These are phyloP conservation scores for Malachius bipustulatus DNA, from an alignment of 2,888 invertebrate species.

Conservation along the genomic window DNA sequence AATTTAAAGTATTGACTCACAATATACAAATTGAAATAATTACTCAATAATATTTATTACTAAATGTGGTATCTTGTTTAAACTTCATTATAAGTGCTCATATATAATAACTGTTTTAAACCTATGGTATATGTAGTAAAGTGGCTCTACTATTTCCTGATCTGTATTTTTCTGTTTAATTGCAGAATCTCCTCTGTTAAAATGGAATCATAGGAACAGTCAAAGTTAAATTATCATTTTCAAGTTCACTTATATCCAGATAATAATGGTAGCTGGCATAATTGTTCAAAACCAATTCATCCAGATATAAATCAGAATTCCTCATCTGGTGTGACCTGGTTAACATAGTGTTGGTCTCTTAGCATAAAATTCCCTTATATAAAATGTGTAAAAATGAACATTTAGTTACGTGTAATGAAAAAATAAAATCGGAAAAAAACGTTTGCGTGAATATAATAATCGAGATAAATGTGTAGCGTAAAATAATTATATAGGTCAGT, in stretches of 20 bases:
- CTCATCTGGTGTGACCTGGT: too few species aligned
- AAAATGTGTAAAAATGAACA: slow-evolving; percentile 16
- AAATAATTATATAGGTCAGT: slow-evolving; percentile 27
- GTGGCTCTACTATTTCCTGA: slow-evolving; percentile 13
- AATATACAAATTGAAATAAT: too few species aligned
- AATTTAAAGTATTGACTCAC: too few species aligned
- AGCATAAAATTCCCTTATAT: not conserved
- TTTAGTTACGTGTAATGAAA: slow-evolving; percentile 24
- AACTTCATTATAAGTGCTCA: too few species aligned
- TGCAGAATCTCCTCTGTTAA: slow-evolving; percentile 33
- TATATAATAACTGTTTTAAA: slow-evolving; percentile 1
- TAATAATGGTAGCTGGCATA: not conserved
- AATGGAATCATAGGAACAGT: slow-evolving; percentile 22
- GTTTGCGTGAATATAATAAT: slow-evolving; percentile 21
- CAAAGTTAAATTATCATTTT: slow-evolving; percentile 6
- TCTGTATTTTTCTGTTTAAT: slow-evolving; percentile 27
- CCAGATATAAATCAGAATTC: not conserved
- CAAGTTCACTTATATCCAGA: too few species aligned
- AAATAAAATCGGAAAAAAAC: too few species aligned
- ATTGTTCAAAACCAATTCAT: slow-evolving; percentile 3
- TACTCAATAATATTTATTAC: too few species aligned
- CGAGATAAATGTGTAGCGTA: slow-evolving; percentile 26
- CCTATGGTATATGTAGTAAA: too few species aligned
- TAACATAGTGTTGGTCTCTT: too few species aligned
- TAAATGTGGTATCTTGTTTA: too few species aligned